These are phyloP conservation scores for Auanema sp. DNA, from an alignment of 2,888 invertebrate species.

Conservation along the genomic window DNA sequence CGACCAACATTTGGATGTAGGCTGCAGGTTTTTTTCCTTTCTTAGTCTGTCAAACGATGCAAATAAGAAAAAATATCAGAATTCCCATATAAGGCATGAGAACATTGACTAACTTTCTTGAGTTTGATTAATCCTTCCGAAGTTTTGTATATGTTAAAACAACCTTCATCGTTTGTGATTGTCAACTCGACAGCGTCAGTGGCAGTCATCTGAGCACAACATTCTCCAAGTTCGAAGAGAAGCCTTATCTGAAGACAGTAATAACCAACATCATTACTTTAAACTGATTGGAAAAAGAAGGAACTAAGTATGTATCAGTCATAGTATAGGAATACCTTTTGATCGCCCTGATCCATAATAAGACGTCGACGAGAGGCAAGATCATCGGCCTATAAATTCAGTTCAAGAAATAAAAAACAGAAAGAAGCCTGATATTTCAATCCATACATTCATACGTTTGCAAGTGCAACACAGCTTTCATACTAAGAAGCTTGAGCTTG, in stretches of 20 bases:
- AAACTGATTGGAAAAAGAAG: too few species aligned
- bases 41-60: constrained; percentile 19
- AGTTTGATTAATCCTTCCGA: constrained; percentile 35
- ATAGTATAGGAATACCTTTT: constrained; percentile 28
- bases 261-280: too few species aligned
- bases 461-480: too few species aligned
- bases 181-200: constrained; percentile 49
- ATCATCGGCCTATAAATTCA: constrained; percentile 22
- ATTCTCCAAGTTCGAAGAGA: constrained; percentile 52
- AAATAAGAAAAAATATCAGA: background rate
- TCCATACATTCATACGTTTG: too few species aligned
- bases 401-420: background rate
- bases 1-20: constrained; percentile 26
- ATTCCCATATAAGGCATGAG: background rate
- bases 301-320: background rate
- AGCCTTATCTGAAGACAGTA: constrained; percentile 32
- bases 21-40: constrained; percentile 19
- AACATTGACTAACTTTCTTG: constrained; percentile 25
- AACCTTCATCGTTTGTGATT: constrained; percentile 45
- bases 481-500: background rate
- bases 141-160: constrained; percentile 31
- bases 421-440: too few species aligned
- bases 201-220: constrained; percentile 49
- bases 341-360: constrained; percentile 34
- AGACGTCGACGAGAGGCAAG: constrained; percentile 31